Percentiles rank a stretch among this genome's conserved stretches.
These are phyloP conservation scores for Pseudanteris insignis DNA, from an alignment of 2,888 invertebrate genomes.

Conservation along the genomic window DNA sequence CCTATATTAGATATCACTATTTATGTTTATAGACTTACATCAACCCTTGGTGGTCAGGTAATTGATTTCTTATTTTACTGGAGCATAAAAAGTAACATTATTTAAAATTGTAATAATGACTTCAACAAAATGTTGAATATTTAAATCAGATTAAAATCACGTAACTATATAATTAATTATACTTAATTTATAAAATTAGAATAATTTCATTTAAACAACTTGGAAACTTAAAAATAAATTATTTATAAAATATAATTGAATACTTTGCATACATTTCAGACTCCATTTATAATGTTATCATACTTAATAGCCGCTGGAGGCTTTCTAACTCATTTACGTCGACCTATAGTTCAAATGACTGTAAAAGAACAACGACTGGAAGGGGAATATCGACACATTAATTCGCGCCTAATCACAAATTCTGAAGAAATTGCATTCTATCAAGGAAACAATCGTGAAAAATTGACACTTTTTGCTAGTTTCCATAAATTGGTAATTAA, in stretches of 20 bases:
- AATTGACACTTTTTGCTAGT: conserved; percentile 84
- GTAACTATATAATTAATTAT: too few species aligned
- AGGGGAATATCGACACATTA: conserved; percentile 97
- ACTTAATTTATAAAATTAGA: too few species aligned
- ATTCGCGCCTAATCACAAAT: conserved; percentile 95
- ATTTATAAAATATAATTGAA: too few species aligned
- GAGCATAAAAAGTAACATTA: too few species aligned
- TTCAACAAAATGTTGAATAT: too few species aligned
- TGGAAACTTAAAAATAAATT: too few species aligned
- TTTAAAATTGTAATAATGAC: too few species aligned
- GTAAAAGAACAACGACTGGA: conserved; percentile 96
- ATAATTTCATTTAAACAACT: too few species aligned
- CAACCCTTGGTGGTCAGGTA: conserved; percentile 84
- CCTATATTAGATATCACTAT: conserved; percentile 94
- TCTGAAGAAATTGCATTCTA: conserved; percentile 92
- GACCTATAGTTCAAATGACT: conserved; percentile 86
- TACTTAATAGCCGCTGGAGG: conserved; percentile 90
- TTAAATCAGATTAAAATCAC: too few species aligned
- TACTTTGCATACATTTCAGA: conserved; percentile 76
- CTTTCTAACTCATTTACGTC: conserved; percentile 84
- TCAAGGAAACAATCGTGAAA: conserved; percentile 86
- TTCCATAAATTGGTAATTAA: conserved; percentile 82
- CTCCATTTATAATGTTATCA: conserved; percentile 86
- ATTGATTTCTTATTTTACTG: too few species aligned
- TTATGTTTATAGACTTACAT: conserved; percentile 89